phyloP scores from a whole-genome alignment of 2,888 invertebrate genomes.

The Artemia sinica region DNA sequence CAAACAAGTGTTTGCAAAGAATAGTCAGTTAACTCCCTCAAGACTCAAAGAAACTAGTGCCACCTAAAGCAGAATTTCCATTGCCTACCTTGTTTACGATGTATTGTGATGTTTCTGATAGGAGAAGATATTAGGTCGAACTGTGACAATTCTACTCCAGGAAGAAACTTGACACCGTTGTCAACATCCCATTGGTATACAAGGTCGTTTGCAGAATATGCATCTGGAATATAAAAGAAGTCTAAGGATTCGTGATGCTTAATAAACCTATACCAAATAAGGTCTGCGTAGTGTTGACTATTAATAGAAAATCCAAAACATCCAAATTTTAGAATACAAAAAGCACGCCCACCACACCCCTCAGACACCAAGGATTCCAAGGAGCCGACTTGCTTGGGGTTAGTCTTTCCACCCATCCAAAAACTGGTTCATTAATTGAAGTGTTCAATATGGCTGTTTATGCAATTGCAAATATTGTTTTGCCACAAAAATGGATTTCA shows the following conservation, averaged over 20 bases:
- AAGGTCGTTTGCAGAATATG: slow-evolving; percentile 67
- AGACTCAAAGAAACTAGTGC: no score
- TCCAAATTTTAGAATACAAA: background rate
- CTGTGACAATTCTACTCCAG: slow-evolving; percentile 79
- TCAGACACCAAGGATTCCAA: no score
- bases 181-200: slow-evolving; percentile 72
- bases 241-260: slow-evolving; percentile 10
- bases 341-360: background rate
- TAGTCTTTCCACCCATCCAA: no score
- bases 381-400: no score
- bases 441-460: no score
- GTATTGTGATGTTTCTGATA: slow-evolving; percentile 59
- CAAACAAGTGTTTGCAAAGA: no score
- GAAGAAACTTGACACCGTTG: slow-evolving; percentile 64
- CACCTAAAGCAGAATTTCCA: no score
- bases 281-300: no score
- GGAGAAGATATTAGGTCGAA: slow-evolving; percentile 78
- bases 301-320: background rate
- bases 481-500: no score
- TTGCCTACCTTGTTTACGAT: slow-evolving; percentile 49
- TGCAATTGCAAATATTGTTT: no score
- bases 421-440: no score
- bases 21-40: no score
- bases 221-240: slow-evolving; percentile 43
- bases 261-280: background rate